phyloP scores from a whole-genome alignment of 2,888 invertebrate species.

The Pseudeuparius sepicola region DNA sequence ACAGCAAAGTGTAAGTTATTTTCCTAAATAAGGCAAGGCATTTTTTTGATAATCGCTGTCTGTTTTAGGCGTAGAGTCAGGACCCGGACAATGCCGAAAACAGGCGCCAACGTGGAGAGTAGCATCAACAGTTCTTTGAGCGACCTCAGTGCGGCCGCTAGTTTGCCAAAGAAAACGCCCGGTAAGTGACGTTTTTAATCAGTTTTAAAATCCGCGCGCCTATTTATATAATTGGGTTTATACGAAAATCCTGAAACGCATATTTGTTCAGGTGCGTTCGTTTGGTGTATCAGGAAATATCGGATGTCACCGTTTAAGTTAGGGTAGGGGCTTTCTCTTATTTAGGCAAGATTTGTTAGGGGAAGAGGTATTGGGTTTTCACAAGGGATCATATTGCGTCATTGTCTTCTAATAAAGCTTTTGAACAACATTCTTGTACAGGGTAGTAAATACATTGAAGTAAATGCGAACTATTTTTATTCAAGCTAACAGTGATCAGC shows the following conservation, averaged over 20 bases:
- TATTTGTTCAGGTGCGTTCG: constrained; percentile 2
- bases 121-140: constrained; percentile 65
- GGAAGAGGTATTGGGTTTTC: too few species aligned
- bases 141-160: constrained; percentile 49
- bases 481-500: too few species aligned
- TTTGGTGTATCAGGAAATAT: too few species aligned
- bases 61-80: constrained; percentile 41
- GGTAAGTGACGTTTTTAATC: constrained; percentile 26
- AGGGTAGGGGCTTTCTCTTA: too few species aligned
- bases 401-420: too few species aligned
- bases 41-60: constrained; percentile 6
- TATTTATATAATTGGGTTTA: not conserved
- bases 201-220: constrained; percentile 1
- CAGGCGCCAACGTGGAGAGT: constrained; percentile 36
- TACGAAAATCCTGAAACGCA: too few species aligned
- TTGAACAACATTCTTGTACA: too few species aligned
- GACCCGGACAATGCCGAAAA: constrained; percentile 46
- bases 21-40: constrained; percentile 4
- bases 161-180: constrained; percentile 23
- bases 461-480: too few species aligned
- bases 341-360: too few species aligned
- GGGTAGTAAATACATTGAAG: too few species aligned
- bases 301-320: not conserved
- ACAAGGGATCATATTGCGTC: too few species aligned
- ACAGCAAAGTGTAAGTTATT: constrained; percentile 27